Base-by-base conservation (phyloP, 2,113 vertebrate species). In the Vulpes ferrilata region DNA sequence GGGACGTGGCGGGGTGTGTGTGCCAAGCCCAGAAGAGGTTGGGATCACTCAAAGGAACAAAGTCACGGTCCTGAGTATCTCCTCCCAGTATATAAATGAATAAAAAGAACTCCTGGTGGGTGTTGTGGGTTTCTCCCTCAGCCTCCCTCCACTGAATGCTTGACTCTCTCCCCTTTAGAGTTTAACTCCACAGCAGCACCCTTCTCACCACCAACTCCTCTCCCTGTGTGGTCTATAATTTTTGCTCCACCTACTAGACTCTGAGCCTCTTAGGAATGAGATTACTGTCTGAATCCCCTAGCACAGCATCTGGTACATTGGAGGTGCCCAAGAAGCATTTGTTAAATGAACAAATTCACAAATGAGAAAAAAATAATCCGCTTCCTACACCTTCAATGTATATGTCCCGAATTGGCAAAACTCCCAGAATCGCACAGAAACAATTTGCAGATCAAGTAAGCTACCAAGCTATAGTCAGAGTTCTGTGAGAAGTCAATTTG, bases 381-480 rank as follows among this genome's bases (percentile, higher is more conserved):
- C 43, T 83, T 83, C 20, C 53, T 82, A 59, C 8, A 65, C 74
- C n/a, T 95, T 81, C 89, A 59, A 64, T 64, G 82, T 86, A 6
- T 32, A 62, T 48, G 81, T 78, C 38, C 73, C 62, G 65, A 86
- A 79, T 48, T 88, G 92, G 53, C 87, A 92, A 88, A 90, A n/a
- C 27, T 96, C 91, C 84, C 60, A 73, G 79, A 89, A 93, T 93
- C 53, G 90, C 20, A 84, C 74, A 94, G 83, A 96, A 81, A 96
- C 53, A 92, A 88, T 57, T n/a, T 81, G 38, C 32, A 78, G 83
- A 87, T 69, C 90, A 87, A 74, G 51, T 51, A 86, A 55, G n/a
- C 35, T 55, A 16, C 6, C 19, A 88, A 73, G 11, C 25, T 43
- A 51, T 25, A 76, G 90, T 62, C 62, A 74, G 65, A 53, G 7